A percentile compares a stretch with the other conserved stretches of the same genome.
phyloP scores from a whole-genome alignment of 2,797 vertebrate species.

The Tenualosa ilisha region DNA sequence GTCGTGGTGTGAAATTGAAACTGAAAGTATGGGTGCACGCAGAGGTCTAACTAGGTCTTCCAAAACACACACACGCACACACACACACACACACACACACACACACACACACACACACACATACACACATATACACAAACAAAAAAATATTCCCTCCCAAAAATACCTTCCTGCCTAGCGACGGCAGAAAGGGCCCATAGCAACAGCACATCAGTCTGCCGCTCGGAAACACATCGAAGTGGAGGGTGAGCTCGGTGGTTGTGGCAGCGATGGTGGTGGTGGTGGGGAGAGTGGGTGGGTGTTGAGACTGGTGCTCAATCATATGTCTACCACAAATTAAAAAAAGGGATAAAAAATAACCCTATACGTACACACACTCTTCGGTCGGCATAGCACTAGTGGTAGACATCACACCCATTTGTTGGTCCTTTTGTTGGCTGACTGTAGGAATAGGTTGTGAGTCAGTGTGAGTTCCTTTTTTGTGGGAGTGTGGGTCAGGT shows the following conservation, averaged over 20 bases:
- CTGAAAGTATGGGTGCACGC: constrained; percentile 8
- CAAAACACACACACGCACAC: neutral
- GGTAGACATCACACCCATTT: constrained; percentile 10
- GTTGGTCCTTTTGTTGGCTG: constrained; percentile 3
- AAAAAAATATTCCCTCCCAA: neutral
- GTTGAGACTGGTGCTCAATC: constrained; percentile 13
- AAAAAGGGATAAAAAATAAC: neutral
- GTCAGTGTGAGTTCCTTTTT: constrained; percentile 16
- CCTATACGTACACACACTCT: neutral
- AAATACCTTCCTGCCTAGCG: constrained; percentile 23
- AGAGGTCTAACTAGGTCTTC: neutral
- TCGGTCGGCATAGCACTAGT: neutral
- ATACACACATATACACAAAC: neutral
- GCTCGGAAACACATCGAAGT: neutral
- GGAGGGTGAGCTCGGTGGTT: neutral
- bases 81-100: neutral
- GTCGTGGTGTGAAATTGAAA: constrained; percentile 24
- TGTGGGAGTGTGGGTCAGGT: neutral
- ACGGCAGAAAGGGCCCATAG: constrained; percentile 32
- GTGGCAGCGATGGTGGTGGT: neutral
- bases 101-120: neutral
- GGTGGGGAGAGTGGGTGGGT: neutral
- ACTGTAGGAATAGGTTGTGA: neutral
- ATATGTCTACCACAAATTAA: constrained; percentile 1
- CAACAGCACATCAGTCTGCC: constrained; percentile 27